Conservation (phyloP, 2,888 invertebrate genomes). For the Cephus pulcher region DNA sequence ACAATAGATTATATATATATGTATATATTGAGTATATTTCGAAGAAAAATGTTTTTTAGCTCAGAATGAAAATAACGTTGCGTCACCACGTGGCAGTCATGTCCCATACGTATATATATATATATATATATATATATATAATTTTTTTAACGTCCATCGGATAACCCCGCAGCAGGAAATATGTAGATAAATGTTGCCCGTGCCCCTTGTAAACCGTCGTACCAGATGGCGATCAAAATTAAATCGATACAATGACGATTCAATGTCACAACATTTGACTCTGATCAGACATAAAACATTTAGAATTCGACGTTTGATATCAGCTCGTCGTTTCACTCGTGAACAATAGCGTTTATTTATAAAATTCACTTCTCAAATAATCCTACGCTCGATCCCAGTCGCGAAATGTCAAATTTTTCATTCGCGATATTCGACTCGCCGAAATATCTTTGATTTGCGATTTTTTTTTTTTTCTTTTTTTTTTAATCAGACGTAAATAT, state of each 20-base stretch:
- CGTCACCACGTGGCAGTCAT: background rate
- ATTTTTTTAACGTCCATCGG: background rate
- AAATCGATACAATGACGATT: conserved; percentile 34
- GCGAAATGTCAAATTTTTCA: background rate
- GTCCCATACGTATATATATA: background rate
- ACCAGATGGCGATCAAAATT: conserved; percentile 24
- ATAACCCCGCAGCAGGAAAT: background rate
- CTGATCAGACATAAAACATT: background rate
- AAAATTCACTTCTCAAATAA: background rate
- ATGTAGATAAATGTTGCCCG: background rate
- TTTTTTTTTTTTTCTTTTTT: background rate
- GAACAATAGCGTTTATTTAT: background rate
- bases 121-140: background rate
- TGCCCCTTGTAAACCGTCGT: background rate
- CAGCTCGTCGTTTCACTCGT: background rate
- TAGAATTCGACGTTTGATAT: background rate
- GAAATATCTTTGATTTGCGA: background rate
- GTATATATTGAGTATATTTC: background rate
- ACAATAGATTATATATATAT: background rate
- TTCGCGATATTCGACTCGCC: background rate
- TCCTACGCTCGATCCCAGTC: background rate
- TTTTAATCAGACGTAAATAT: background rate
- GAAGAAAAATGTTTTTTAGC: background rate
- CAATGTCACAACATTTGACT: conserved; percentile 35
- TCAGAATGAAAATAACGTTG: background rate